Evolutionary conservation across 2,888 invertebrate species (phyloP), one percentile per base, ranked within the genome.

Genomic region (Agrotis exclamationis): DNA sequence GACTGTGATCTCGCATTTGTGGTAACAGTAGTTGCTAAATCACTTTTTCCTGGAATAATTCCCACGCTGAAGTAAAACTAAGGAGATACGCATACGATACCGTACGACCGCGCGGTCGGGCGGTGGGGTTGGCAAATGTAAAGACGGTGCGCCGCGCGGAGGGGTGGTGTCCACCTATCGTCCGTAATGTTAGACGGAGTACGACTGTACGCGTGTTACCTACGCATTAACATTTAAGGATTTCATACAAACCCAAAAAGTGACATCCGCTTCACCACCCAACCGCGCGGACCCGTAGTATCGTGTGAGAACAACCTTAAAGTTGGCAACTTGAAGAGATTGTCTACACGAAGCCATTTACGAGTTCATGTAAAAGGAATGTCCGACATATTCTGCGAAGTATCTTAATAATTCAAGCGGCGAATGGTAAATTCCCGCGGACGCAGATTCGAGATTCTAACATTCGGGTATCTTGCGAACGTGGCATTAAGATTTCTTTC

Each of bases 11-110:
- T 74, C 59, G 51, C 70, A 57, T 68, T 76, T 68, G 63, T 71
- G 57, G 56, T 74, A 77, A 80, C 68, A 74, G 65, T 54, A 67
- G 69, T 83, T 72, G 56, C 59, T 58, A 53, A 76, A 76, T 74
- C 50, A 77, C 65, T 77, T 65, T 73, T 70, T 69, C 70, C 47
- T 67, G 9, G 63, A 54, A 65, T 66, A 67, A 70, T 59, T 80
- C 70, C 64, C 76, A 73, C 56, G 64, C 44, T 51, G 64, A 59
- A 58, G 28, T 64, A 50, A 54, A 77, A 70, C 68, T 60, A 11
- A 39, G 39, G 39, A 11, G 39, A 39, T 39, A 11, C 39, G 39
- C 39, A 39, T 39, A 39, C 39, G 39, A 39, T 9, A 9, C 39
- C 39, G 39, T 11, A 2, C 39, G 39, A 1, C 39, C 39, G 39